phyloP scores from a whole-genome alignment of 2,113 vertebrate genomes.

The Colius striatus region DNA sequence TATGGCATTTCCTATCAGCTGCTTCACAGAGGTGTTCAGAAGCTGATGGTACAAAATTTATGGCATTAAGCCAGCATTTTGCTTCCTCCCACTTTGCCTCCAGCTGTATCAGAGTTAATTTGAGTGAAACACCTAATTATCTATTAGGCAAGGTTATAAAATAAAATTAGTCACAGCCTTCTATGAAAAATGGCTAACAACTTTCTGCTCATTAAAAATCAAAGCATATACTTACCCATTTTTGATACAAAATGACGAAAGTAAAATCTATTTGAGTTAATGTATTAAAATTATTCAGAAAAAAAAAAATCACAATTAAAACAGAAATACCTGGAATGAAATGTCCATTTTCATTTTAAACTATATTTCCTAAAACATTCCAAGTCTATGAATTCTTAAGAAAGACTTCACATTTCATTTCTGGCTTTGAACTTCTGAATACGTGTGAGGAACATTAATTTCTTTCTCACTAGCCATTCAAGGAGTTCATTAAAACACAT shows the following conservation, averaged over 20 bases:
- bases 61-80: slow-evolving; percentile 15
- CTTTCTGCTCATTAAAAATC: slow-evolving; percentile 30
- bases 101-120: slow-evolving; percentile 51
- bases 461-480: neutral
- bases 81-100: slow-evolving; percentile 46
- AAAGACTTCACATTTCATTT: neutral
- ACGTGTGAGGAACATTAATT: neutral
- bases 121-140: slow-evolving; percentile 62
- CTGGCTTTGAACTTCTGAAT: neutral
- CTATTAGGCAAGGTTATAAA: slow-evolving; percentile 59
- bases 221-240: slow-evolving; percentile 10
- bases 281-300: neutral
- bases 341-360: neutral
- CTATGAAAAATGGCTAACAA: slow-evolving; percentile 53
- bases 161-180: slow-evolving; percentile 51
- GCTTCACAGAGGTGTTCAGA: slow-evolving; percentile 28
- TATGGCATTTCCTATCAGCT: slow-evolving; percentile 9
- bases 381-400: neutral
- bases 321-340: neutral
- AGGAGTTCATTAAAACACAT: neutral
- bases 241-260: neutral
- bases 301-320: neutral
- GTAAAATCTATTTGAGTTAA: neutral
- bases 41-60: slow-evolving; percentile 32
- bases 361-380: neutral